These are phyloP conservation scores for Apus apus DNA, from an alignment of 2,113 vertebrate genomes.

Conservation along the genomic window DNA sequence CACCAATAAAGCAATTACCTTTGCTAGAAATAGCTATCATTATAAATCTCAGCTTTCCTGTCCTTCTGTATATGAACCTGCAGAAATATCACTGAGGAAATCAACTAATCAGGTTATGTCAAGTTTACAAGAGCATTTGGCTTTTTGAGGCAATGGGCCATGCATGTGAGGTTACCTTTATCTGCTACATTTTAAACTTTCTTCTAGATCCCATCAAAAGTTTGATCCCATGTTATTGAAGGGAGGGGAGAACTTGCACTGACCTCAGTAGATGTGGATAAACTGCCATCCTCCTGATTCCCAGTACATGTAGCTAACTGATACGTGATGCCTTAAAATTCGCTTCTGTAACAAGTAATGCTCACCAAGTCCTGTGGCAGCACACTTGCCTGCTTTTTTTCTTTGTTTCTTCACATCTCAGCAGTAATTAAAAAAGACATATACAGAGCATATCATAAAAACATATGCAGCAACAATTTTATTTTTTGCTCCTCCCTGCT, in stretches of 20 bases:
- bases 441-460: neutral
- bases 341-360: neutral
- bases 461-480: neutral
- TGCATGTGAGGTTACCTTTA: neutral
- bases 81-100: constrained; percentile 48
- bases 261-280: neutral
- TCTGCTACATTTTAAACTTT: neutral
- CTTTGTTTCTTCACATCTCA: neutral
- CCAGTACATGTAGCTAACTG: too few species aligned
- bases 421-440: neutral
- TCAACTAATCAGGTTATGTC: neutral
- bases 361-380: neutral
- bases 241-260: neutral
- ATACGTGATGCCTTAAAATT: neutral
- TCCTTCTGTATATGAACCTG: neutral
- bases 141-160: neutral
- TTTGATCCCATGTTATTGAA: neutral
- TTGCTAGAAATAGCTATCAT: constrained; percentile 54
- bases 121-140: neutral
- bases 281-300: neutral
- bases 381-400: neutral
- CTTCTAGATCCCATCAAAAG: neutral
- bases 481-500: neutral
- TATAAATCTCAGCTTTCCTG: constrained; percentile 19
- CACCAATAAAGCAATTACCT: constrained; percentile 49